Conservation (phyloP, 1,140 invertebrate genomes). For the Drosophila parvula region DNA sequence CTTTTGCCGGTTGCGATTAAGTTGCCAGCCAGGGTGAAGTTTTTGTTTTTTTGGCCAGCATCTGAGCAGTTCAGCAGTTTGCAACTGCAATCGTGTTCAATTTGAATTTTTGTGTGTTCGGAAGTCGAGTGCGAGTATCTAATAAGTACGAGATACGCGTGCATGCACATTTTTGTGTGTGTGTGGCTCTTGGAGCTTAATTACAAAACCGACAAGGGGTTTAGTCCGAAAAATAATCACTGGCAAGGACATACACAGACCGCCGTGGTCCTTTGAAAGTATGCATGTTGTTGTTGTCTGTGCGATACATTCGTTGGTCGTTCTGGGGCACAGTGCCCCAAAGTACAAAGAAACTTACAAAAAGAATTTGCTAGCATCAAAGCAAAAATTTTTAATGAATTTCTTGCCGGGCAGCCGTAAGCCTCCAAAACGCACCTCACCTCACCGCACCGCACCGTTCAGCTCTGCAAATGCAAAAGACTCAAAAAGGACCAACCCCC, state of each 20-base stretch:
- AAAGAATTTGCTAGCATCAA: slow-evolving; percentile 81
- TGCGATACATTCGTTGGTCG: slow-evolving; percentile 42
- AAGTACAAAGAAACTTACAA: slow-evolving; percentile 73
- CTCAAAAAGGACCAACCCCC: slow-evolving; percentile 33
- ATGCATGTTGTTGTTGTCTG: slow-evolving; percentile 33
- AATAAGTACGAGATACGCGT: slow-evolving; percentile 26
- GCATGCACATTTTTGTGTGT: slow-evolving; percentile 34
- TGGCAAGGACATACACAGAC: slow-evolving; percentile 49
- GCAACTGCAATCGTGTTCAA: slow-evolving; percentile 45
- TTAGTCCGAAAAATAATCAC: slow-evolving; percentile 50
- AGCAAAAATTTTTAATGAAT: slow-evolving; percentile 83
- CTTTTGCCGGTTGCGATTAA: slow-evolving; percentile 58
- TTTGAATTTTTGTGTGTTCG: slow-evolving; percentile 38
- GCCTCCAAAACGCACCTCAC: slow-evolving; percentile 68
- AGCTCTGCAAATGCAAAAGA: slow-evolving; percentile 47
- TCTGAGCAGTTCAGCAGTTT: slow-evolving; percentile 14
- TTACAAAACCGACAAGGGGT: slow-evolving; percentile 60
- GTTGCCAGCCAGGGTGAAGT: slow-evolving; percentile 56
- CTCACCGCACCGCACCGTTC: slow-evolving; percentile 22
- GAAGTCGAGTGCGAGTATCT: slow-evolving; percentile 6
- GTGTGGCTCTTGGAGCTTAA: slow-evolving; percentile 50
- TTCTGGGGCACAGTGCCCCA: slow-evolving; percentile 4
- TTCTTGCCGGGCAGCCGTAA: slow-evolving; percentile 69
- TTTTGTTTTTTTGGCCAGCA: slow-evolving; percentile 41
- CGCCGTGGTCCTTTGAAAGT: slow-evolving; percentile 49